Conservation (phyloP, 2,888 invertebrate species). For the Melinaea marsaeus region DNA sequence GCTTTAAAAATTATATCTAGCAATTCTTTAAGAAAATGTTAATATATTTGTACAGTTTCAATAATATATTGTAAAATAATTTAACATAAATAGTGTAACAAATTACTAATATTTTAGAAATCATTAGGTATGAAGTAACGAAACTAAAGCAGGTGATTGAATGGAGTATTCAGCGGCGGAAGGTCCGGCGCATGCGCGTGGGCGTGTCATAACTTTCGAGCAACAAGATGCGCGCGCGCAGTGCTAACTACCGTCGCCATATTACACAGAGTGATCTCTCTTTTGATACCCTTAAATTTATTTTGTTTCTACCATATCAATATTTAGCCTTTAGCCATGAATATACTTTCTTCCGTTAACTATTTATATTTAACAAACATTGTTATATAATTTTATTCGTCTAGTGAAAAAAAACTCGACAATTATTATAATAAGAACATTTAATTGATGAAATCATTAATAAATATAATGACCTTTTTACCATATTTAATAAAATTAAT, state of each 20-base stretch:
- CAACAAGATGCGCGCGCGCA: constrained; percentile 70
- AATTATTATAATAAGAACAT: neutral
- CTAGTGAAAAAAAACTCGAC: too few relatives aligned
- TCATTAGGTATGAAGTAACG: constrained; percentile 1
- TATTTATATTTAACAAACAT: too few relatives aligned
- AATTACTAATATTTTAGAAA: constrained; percentile 4
- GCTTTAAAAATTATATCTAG: neutral
- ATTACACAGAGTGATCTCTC: constrained; percentile 45
- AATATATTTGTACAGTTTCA: neutral
- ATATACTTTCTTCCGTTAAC: too few relatives aligned
- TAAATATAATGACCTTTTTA: neutral
- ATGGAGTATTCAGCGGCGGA: constrained; percentile 34
- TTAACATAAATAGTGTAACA: neutral
- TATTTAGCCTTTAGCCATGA: neutral
- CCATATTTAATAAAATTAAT: too few relatives aligned
- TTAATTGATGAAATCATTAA: neutral
- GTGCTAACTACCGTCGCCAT: constrained; percentile 64
- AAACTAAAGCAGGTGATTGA: constrained; percentile 32
- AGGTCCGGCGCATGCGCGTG: constrained; percentile 46
- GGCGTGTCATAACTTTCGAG: constrained; percentile 65
- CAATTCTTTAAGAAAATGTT: too few relatives aligned
- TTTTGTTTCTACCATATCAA: neutral
- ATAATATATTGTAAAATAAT: too few relatives aligned
- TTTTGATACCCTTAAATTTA: constrained; percentile 5
- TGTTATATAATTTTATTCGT: too few relatives aligned